phyloP scores from a whole-genome alignment of 2,888 invertebrate species.

The Andrena haemorrhoa region DNA sequence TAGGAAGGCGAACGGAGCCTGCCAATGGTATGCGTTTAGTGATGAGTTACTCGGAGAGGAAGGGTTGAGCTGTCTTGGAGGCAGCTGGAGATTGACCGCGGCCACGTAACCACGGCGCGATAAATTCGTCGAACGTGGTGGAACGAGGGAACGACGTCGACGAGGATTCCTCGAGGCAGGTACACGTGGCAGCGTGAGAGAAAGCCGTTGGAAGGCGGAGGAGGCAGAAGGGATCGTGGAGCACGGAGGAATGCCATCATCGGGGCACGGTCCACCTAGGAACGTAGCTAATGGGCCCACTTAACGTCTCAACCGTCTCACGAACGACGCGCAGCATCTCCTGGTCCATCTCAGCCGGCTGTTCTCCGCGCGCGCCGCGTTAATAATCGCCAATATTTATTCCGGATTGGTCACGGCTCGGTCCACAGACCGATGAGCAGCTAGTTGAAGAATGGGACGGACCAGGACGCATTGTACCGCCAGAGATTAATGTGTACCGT shows the following conservation, averaged over 20 bases:
- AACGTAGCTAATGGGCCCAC: conserved; percentile 84
- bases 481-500: conserved; percentile 71
- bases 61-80: not conserved
- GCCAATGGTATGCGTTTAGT: too few species aligned
- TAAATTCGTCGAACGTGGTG: conserved; percentile 4
- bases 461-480: conserved; percentile 64
- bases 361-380: conserved; percentile 70
- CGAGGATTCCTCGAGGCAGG: conserved; percentile 46
- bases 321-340: conserved; percentile 64
- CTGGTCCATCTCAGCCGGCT: conserved; percentile 51
- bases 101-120: not conserved
- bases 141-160: conserved; percentile 8
- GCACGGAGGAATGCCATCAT: conserved; percentile 76
- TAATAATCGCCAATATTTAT: conserved; percentile 85
- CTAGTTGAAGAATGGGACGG: conserved; percentile 73
- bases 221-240: conserved; percentile 48
- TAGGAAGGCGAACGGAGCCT: too few species aligned
- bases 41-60: not conserved
- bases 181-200: conserved; percentile 68
- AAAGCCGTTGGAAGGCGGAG: conserved; percentile 38
- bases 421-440: conserved; percentile 81
- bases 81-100: not conserved
- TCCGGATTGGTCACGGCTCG: conserved; percentile 84
- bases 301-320: conserved; percentile 84
- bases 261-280: conserved; percentile 72